These are phyloP conservation scores for Hemaris fuciformis DNA, from an alignment of 2,888 invertebrate genomes.

Conservation along the genomic window DNA sequence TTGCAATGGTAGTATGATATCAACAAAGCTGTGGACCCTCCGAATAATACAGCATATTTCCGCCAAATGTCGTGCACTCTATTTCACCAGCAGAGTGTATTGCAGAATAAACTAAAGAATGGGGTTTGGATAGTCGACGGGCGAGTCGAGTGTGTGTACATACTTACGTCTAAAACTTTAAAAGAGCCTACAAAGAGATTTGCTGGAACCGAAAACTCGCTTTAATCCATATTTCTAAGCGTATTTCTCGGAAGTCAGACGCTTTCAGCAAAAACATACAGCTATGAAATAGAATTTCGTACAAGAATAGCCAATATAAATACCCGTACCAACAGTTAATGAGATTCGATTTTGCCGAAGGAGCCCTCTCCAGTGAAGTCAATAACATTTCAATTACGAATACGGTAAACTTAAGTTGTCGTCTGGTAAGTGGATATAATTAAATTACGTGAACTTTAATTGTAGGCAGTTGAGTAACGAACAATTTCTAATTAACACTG, in stretches of 20 bases:
- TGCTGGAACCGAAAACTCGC: slow-evolving; percentile 55
- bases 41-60: neutral
- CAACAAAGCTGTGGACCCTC: neutral
- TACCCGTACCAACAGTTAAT: slow-evolving; percentile 9
- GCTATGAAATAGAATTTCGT: neutral
- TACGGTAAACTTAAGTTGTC: slow-evolving; percentile 1
- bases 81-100: neutral
- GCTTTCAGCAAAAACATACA: slow-evolving; percentile 23
- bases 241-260: neutral
- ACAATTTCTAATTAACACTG: slow-evolving; percentile 26
- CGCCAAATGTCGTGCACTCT: neutral
- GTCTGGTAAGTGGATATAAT: slow-evolving; percentile 24
- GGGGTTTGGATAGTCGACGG: neutral
- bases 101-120: neutral
- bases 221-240: slow-evolving; percentile 54
- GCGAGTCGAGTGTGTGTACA: neutral
- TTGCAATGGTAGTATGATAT: neutral
- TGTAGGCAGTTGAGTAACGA: slow-evolving; percentile 24
- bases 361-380: slow-evolving; percentile 19
- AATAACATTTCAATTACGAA: slow-evolving; percentile 24
- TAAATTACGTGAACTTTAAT: slow-evolving; percentile 29
- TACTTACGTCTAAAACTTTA: slow-evolving; percentile 20
- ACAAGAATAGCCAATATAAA: slow-evolving; percentile 1
- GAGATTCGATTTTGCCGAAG: slow-evolving; percentile 3
- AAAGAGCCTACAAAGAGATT: slow-evolving; percentile 45